Base-by-base conservation (phyloP, 1,140 invertebrate genomes). In the Drosophila melanica region DNA sequence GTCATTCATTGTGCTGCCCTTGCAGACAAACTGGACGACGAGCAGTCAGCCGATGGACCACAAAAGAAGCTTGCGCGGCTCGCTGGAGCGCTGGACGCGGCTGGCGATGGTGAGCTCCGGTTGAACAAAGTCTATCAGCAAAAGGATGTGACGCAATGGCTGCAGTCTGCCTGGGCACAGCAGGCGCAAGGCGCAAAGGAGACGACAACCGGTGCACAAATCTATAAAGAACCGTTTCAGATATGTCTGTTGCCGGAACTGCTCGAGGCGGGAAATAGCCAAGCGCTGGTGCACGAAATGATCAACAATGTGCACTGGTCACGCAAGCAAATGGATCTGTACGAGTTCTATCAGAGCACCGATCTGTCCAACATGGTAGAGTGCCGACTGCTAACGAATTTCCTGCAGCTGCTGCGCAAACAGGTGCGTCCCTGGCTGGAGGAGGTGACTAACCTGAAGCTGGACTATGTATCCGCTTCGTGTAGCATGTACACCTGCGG, bases 401-500 rank as follows among this genome's bases (percentile, higher is more conserved):
- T 92, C 53, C 69, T 92, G 33, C 81, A 91, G 51, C 53, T 91
- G 55, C 54, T 92, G 20, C 77, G 87, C 3, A 84, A 78, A 12
- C 74, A 77, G 23, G 82, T 92, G 12, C 66, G 86, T 27, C 89
- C 87, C 5, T 92, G 91, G 94, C 93, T 96, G 74, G 91, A 94
- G 39, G 74, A 93, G 18, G 92, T 95, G 41, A 96, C 94, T 3
- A 93, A 93, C 8, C 90, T 95, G 16, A 87, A 94, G 42, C 86
- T 96, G 42, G 93, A 93, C 12, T 92, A 94, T 51, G 93, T 96
- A 35, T 96, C 95, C 0, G 95, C 95, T 57, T 95, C 95, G 0
- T 95, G 95, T 80, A 95, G 95, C 45, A 93, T 94, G 76, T 96
- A 96, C 77, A 94, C 92, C 4, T 94, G 95, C 35, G 95, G 94